phyloP scores from a whole-genome alignment of 2,797 vertebrate genomes.

The Amazona finschi region DNA sequence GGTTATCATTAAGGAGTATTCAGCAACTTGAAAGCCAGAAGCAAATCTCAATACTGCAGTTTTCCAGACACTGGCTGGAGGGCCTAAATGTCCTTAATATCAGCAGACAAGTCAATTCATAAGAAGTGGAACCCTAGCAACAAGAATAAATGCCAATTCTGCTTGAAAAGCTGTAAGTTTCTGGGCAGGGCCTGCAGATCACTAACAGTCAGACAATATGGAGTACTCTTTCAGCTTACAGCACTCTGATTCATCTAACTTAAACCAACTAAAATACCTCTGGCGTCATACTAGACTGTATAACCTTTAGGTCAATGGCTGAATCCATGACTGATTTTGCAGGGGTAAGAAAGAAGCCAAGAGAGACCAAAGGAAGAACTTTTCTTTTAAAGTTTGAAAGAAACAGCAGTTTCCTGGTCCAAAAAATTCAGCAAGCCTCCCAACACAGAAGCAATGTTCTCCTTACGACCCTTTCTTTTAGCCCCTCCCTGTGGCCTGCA shows the following conservation, averaged over 20 bases:
- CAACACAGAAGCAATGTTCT: neutral
- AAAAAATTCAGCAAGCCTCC: neutral
- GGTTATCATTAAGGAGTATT: constrained; percentile 33
- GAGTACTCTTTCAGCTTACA: neutral
- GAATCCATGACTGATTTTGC: neutral
- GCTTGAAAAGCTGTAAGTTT: neutral
- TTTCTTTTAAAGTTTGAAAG: neutral
- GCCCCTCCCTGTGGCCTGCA: neutral
- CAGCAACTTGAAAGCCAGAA: constrained; percentile 50
- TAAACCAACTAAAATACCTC: neutral
- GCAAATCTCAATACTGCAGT: constrained; percentile 17
- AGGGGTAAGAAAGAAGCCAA: neutral
- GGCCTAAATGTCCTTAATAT: constrained; percentile 18
- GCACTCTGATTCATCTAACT: neutral
- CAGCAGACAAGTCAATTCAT: constrained; percentile 8
- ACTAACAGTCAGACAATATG: neutral
- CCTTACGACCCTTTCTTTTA: neutral
- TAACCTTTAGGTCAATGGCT: neutral
- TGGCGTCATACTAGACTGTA: neutral
- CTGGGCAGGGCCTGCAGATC: neutral
- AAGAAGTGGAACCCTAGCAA: neutral
- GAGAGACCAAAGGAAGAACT: neutral
- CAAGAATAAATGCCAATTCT: neutral
- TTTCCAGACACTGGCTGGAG: constrained; percentile 38
- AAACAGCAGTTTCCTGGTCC: neutral